Base-by-base conservation (phyloP, 2,797 vertebrate genomes). In the Oreonectes daqikongensis region DNA sequence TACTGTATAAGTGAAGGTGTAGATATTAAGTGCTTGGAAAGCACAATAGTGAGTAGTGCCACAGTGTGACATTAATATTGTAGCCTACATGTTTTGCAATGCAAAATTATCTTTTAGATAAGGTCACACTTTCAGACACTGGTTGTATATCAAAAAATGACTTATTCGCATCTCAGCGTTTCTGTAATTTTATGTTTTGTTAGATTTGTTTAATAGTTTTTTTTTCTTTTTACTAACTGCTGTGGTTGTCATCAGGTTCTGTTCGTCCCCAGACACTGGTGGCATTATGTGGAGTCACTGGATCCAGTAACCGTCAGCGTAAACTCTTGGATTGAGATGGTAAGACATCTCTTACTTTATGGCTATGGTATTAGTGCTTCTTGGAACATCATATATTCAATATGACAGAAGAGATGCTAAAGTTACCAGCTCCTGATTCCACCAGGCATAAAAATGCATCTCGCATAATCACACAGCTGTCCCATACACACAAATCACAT, bases 311-410 rank as follows among this genome's bases (percentile, higher is more conserved):
- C 96, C 0, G 89, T 99, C 90, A 98, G 96, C 73, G 85, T 99
- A 83, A 99, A 99, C 90, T 95, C 98, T 35, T 99, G 97, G 97
- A 95, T 98, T 42, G 96, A 98, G 79, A 81, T 97, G 95, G 98
- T 98, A 91, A 89, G 84, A 32, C 59, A 7, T 26, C 10, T 24
- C 38, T 24, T n/a, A 42, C 15, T 48, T 17, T 66, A 17, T 50
- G 35, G 63, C 60, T 52, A 32, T 64, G 18, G 5, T 20, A 18
- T 15, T 11, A 24, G 14, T 10, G 53, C 35, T 28, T 59, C 18
- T 48, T 14, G n/a, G 18, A 28, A 11, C 53, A 18, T 4, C 44
- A 44, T 20, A 28, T 72, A 15, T 52, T 32, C 17, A 3, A n/a
- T 32, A 32, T 10, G 17, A 60, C 12, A 57, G 53, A 57, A 53